Base-by-base conservation (phyloP, 1,140 invertebrate species). In the Neodiprion lecontei region DNA sequence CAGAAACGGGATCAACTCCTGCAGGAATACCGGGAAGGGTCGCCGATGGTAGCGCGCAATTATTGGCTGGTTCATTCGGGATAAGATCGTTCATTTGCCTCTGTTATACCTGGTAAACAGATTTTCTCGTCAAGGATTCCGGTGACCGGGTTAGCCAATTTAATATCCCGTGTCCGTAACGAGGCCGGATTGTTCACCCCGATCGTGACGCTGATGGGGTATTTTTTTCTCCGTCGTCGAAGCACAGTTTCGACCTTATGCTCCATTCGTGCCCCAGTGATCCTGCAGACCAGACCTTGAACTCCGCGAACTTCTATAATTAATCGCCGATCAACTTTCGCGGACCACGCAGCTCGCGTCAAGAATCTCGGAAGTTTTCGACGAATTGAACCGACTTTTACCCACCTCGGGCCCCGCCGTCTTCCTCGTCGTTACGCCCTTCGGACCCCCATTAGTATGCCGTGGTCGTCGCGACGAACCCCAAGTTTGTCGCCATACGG, bases 41-140 rank as follows among this genome's bases (percentile, higher is more conserved):
- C 77, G 78, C 73, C 74, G 72, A 75, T 73, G 79, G 78, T 79
- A 79, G 10, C 67, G 67, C 74, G 75, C 77, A 80, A 79, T 83
- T 85, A 86, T 85, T 84, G 84, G 81, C 74, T 76, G 75, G 76
- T 84, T 85, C 81, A 80, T 76, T 82, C 79, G 66, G 50, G 72
- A 77, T 78, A 83, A 76, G 82, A 74, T 72, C 79, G 80, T 84
- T 87, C 84, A 85, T 88, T 88, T 87, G 81, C 81, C 80, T 80
- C 85, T 83, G 86, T 88, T 87, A 88, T 87, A 79, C 79, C 70
- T 49, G 74, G 53, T 88, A 87, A 88, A 86, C 85, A 83, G 83
- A 87, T 87, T 87, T 84, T 11, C 50, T 11, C 50, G 10, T 14
- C 9, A 53, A 14, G 0, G 14, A 53, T 53, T 1, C 10, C 50